Evolutionary conservation across 1,140 invertebrate species (phyloP).

Genomic region (Dinothrombium tinctorium): DNA sequence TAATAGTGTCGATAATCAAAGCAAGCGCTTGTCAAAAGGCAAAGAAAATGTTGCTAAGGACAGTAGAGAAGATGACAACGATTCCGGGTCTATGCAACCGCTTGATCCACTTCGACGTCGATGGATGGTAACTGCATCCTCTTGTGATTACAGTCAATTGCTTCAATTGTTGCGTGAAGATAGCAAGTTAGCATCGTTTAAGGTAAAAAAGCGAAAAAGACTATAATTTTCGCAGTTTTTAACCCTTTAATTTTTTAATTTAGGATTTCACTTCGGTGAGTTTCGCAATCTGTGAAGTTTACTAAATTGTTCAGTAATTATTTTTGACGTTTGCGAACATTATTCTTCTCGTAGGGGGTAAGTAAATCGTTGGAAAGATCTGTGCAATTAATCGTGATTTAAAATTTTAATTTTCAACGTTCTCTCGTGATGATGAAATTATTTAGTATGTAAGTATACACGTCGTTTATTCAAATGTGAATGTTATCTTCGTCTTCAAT

Average conservation of each 20-base stretch:
- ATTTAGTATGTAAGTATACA: constrained; percentile 2
- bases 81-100: constrained; percentile 13
- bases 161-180: constrained; percentile 54
- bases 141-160: constrained; percentile 52
- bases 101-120: constrained; percentile 44
- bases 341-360: not conserved
- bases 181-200: constrained; percentile 50
- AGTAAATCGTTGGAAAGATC: too few relatives aligned
- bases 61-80: constrained; percentile 5
- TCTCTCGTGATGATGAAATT: too few relatives aligned
- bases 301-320: not conserved
- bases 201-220: constrained; percentile 21
- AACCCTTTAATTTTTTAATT: not conserved
- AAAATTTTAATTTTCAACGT: too few relatives aligned
- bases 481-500: too few relatives aligned
- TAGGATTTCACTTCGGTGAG: constrained; percentile 3
- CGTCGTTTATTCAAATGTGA: too few relatives aligned
- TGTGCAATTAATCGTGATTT: too few relatives aligned
- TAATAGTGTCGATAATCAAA: not conserved
- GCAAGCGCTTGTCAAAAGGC: not conserved
- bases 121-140: constrained; percentile 55
- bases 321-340: not conserved
- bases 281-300: not conserved
- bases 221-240: constrained; percentile 4
- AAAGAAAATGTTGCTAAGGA: too few relatives aligned